Evolutionary conservation across 2,888 invertebrate genomes (phyloP).

Genomic region (Latheticus oryzae): DNA sequence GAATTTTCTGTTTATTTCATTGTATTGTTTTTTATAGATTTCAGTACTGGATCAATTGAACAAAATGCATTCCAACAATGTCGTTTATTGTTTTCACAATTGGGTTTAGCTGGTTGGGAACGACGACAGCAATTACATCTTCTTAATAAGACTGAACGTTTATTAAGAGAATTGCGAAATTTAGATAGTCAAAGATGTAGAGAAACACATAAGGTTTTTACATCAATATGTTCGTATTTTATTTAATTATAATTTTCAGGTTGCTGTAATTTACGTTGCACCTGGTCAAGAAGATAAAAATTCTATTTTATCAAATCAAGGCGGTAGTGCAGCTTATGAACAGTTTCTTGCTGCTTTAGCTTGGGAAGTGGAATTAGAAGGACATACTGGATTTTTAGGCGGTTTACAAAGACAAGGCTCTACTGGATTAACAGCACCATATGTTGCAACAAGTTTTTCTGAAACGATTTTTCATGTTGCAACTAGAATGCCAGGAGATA

Average conservation of each 20-base stretch:
- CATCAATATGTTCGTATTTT: neutral
- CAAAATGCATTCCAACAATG: slow-evolving; percentile 81
- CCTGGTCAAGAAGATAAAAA: slow-evolving; percentile 97
- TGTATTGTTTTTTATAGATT: slow-evolving; percentile 18
- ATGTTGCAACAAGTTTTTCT: slow-evolving; percentile 91
- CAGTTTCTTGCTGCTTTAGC: slow-evolving; percentile 77
- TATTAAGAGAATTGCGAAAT: slow-evolving; percentile 91
- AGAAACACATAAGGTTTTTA: slow-evolving; percentile 89
- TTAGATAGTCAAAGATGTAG: slow-evolving; percentile 92
- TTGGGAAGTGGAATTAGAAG: slow-evolving; percentile 90
- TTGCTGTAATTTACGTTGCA: slow-evolving; percentile 98
- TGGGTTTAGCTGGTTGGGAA: slow-evolving; percentile 92
- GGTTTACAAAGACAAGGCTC: slow-evolving; percentile 91
- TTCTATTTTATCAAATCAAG: slow-evolving; percentile 90
- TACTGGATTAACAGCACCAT: slow-evolving; percentile 94
- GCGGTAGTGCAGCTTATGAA: slow-evolving; percentile 94
- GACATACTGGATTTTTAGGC: slow-evolving; percentile 95
- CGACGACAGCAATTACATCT: slow-evolving; percentile 86
- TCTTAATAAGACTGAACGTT: slow-evolving; percentile 86
- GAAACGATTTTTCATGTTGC: slow-evolving; percentile 98
- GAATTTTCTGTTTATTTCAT: too few species aligned
- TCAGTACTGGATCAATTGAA: slow-evolving; percentile 43
- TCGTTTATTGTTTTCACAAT: slow-evolving; percentile 88
- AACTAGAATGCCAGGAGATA: slow-evolving; percentile 94
- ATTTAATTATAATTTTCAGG: slow-evolving; percentile 57